Evolutionary conservation across 2,113 vertebrate genomes (phyloP), one percentile per base, ranked within the genome.

Genomic region (Platysternon megacephalum): DNA sequence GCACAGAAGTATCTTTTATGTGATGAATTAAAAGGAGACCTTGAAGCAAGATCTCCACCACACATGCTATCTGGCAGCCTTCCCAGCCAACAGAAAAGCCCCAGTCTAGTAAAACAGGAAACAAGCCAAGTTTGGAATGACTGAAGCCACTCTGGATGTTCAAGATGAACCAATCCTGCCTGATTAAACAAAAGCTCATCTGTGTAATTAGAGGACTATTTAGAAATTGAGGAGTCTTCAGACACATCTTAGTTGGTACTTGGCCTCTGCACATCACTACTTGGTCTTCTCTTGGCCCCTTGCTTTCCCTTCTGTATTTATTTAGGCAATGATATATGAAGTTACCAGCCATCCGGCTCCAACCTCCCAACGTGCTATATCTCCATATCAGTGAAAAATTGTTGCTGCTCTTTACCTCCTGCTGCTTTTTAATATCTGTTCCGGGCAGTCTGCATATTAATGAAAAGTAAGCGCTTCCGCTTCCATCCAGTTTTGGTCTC

Each of bases 31-130:
- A 29, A 9, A 24, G 42, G 32, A 93, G 24, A 32, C 58, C 81
- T 68, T 79, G 72, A 91, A 87, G 65, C 48, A 42, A 92, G 56
- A 22, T 44, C 85, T 86, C 1, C 0, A 65, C 29, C 26, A 28
- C 85, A 51, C 11, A 87, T 65, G 48, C 26, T 87, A 39, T 80
- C 17, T 78, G 82, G 9, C 8, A 24, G 28, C 29, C 68, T 84
- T 44, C 52, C 51, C 90, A 84, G 55, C 11, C 92, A 89, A n/a
- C 39, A 95, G 90, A 89, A 72, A 72, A 72, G 28, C 58, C 84
- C 42, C 10, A 9, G 55, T 92, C 61, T 22, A 0, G 0, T 55
- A 56, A 3, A 51, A 82, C 48, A 79, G 89, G 79, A 21, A 48
- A 81, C 2, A 48, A 65, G 39, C 9, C 39, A 29, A 16, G 14